Conservation (phyloP, 2,797 vertebrate genomes). For the Coluber constrictor region DNA sequence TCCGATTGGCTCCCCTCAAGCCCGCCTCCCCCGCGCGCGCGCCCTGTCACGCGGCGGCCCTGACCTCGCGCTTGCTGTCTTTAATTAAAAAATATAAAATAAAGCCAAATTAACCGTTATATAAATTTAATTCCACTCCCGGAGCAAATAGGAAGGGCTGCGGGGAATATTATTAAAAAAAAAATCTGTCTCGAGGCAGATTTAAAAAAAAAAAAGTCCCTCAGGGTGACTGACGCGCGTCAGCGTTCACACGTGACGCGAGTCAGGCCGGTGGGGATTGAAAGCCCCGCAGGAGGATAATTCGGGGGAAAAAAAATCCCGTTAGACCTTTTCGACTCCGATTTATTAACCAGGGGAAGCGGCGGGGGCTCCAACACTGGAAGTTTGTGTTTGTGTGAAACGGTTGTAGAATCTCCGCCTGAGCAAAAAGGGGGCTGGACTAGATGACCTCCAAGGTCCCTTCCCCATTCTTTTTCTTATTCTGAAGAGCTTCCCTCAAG, state of each 20-base stretch:
- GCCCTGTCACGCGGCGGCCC: neutral
- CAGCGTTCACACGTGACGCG: neutral
- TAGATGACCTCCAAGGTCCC: too few relatives aligned
- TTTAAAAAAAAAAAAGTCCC: neutral
- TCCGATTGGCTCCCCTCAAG: neutral
- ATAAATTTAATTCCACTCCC: neutral
- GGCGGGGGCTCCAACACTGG: too few relatives aligned
- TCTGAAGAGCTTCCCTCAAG: too few relatives aligned
- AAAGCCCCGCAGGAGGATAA: neutral
- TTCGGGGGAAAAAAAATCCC: neutral
- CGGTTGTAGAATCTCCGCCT: too few relatives aligned
- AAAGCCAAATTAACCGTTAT: neutral
- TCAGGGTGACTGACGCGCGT: neutral
- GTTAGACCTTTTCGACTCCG: neutral
- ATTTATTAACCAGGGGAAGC: too few relatives aligned
- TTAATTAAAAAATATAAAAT: neutral
- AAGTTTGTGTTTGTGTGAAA: too few relatives aligned
- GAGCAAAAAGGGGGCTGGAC: too few relatives aligned
- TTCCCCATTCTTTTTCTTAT: too few relatives aligned
- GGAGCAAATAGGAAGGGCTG: neutral
- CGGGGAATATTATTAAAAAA: accelerated
- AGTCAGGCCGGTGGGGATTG: neutral
- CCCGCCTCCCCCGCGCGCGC: neutral
- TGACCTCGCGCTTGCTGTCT: neutral
- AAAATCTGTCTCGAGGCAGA: neutral